Evolutionary conservation across 2,113 vertebrate species (phyloP).

Genomic region (Zosterops japonicus): DNA sequence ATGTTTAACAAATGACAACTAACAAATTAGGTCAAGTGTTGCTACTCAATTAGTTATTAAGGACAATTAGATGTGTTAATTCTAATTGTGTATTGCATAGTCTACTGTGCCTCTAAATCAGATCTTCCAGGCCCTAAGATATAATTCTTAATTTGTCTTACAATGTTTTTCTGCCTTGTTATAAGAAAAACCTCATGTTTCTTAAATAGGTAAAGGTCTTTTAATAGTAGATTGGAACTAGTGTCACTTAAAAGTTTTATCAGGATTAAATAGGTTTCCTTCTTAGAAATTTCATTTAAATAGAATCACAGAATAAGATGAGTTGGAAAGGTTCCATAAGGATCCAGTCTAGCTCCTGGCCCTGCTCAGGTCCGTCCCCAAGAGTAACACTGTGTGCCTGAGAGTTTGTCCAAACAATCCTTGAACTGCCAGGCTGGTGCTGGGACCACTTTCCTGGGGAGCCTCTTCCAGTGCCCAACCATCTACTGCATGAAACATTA

Average conservation of each 20-base stretch:
- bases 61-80: background rate
- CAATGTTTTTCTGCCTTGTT: background rate
- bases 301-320: background rate
- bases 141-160: background rate
- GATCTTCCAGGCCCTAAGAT: background rate
- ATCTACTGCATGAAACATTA: background rate
- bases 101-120: background rate
- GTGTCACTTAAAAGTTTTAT: background rate
- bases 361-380: background rate
- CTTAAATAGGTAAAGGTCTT: background rate
- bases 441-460: background rate
- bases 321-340: background rate
- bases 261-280: background rate
- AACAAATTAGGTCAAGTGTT: background rate
- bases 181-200: fast-evolving
- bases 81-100: background rate
- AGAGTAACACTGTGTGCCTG: background rate
- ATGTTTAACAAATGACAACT: background rate
- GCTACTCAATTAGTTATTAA: background rate
- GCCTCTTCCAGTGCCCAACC: background rate
- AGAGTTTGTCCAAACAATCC: background rate
- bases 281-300: background rate
- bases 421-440: background rate
- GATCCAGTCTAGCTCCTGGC: background rate
- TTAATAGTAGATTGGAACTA: background rate